phyloP scores from a whole-genome alignment of 2,888 invertebrate species.

The Eupithecia vulgata region DNA sequence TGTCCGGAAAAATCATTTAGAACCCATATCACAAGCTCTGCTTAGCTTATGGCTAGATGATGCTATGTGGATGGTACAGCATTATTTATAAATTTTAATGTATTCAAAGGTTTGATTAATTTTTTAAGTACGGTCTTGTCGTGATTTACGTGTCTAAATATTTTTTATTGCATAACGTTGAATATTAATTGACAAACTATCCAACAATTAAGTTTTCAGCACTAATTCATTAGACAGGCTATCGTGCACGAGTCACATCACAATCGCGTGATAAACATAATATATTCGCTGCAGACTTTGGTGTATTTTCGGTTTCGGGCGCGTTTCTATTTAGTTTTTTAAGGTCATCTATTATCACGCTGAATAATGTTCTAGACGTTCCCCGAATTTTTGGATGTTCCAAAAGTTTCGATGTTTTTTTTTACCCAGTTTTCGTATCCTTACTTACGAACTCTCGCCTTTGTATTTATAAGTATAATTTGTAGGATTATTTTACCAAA shows the following conservation, averaged over 20 bases:
- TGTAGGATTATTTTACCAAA: too few relatives aligned
- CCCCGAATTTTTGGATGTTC: not conserved
- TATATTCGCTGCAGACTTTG: not conserved
- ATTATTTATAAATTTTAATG: too few relatives aligned
- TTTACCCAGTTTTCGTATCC: not conserved
- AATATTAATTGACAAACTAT: not conserved
- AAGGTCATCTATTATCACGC: too few relatives aligned
- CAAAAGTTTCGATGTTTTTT: too few relatives aligned
- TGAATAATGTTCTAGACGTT: not conserved
- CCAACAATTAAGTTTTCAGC: conserved; percentile 46
- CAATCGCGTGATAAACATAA: conserved; percentile 48
- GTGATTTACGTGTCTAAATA: not conserved
- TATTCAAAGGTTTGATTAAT: not conserved
- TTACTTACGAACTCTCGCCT: not conserved
- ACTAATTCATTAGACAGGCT: conserved; percentile 29
- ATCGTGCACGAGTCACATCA: conserved; percentile 42
- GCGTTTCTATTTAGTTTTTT: too few relatives aligned
- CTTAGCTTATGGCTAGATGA: too few relatives aligned
- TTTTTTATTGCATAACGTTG: not conserved
- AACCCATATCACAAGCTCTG: too few relatives aligned
- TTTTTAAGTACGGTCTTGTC: too few relatives aligned
- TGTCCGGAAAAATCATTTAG: too few relatives aligned
- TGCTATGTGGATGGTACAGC: too few relatives aligned
- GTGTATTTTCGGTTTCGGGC: too few relatives aligned
- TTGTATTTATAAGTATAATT: too few relatives aligned